Evolutionary conservation across 2,113 vertebrate genomes (phyloP).

Genomic region (Indicator indicator): DNA sequence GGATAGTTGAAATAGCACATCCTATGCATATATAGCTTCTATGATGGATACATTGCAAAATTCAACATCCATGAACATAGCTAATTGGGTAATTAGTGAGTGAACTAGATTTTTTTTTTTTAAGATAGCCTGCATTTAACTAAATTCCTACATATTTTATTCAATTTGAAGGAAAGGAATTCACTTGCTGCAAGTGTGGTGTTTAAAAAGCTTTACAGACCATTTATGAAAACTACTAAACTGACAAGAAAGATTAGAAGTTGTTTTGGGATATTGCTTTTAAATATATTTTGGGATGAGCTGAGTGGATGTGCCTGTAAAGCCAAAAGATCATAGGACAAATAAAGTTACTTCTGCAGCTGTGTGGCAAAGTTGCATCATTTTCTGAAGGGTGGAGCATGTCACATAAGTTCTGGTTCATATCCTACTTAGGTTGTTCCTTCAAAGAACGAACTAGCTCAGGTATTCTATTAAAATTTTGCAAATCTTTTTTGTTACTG

Average conservation of each 20-base stretch:
- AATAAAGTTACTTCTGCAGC: neutral
- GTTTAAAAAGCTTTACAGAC: slow-evolving; percentile 10
- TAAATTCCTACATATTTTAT: neutral
- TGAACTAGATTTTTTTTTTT: neutral
- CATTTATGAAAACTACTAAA: neutral
- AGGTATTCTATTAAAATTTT: neutral
- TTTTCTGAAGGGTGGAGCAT: slow-evolving; percentile 1
- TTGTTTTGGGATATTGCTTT: neutral
- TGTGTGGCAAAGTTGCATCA: neutral
- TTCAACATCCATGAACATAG: neutral
- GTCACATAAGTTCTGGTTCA: neutral
- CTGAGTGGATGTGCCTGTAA: slow-evolving; percentile 10
- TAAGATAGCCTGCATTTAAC: neutral
- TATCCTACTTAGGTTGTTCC: neutral
- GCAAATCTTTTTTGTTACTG: neutral
- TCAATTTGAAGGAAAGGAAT: neutral
- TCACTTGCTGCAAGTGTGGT: neutral
- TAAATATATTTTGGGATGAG: neutral
- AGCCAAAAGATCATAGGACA: neutral
- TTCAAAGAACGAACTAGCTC: neutral
- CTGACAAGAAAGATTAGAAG: neutral
- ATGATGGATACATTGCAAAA: neutral
- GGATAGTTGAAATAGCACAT: neutral
- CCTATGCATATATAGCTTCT: neutral
- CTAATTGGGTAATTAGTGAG: neutral